These are phyloP conservation scores for Prunella himalayana DNA, from an alignment of 2,113 vertebrate species.

Conservation along the genomic window DNA sequence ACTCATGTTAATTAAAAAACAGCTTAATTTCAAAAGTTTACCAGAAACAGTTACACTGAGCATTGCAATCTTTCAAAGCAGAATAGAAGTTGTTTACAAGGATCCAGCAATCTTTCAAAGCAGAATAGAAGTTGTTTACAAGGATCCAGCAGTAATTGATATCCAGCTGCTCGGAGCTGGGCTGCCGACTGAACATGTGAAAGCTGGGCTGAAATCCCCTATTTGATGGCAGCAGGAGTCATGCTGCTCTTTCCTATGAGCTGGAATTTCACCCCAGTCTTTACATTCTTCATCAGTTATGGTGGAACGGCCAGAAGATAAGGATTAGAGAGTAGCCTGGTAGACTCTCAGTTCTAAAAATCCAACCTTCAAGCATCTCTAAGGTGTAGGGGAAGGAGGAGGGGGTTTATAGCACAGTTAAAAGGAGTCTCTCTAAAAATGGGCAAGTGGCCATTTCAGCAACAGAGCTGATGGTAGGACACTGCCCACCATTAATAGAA, in stretches of 20 bases:
- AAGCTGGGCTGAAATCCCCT: background rate
- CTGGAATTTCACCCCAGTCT: constrained; percentile 15
- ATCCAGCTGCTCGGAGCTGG: background rate
- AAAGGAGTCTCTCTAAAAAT: background rate
- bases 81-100: background rate
- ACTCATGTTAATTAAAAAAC: constrained; percentile 2
- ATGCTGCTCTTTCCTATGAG: background rate
- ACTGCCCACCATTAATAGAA: background rate
- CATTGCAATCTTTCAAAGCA: background rate
- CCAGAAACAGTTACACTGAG: background rate
- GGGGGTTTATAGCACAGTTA: background rate
- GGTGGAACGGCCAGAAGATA: background rate
- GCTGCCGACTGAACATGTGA: background rate
- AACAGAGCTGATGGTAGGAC: background rate
- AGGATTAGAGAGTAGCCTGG: background rate
- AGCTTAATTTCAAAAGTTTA: background rate
- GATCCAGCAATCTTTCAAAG: too few species aligned
- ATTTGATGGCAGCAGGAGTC: background rate
- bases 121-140: background rate
- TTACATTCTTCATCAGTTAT: constrained; percentile 6
- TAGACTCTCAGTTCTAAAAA: background rate
- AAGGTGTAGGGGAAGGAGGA: background rate
- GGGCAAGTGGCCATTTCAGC: background rate
- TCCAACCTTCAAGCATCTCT: background rate
- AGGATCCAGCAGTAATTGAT: background rate